These are phyloP conservation scores for Pseudomyrmex dendroicus DNA, from an alignment of 1,140 invertebrate genomes.

Conservation along the genomic window DNA sequence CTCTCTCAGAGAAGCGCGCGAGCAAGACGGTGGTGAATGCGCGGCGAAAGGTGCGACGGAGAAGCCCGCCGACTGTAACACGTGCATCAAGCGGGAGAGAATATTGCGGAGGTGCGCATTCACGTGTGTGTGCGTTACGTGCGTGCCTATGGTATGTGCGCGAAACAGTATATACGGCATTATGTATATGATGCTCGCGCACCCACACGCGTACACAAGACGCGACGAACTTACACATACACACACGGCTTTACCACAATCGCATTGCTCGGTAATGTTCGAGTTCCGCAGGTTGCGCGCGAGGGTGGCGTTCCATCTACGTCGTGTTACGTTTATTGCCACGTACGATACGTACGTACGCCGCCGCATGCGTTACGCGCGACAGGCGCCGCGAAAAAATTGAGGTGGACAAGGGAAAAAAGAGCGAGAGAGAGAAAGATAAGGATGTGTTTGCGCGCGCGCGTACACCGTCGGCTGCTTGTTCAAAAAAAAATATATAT, in stretches of 20 bases:
- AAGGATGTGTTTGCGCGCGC: conserved; percentile 13
- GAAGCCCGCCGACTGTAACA: conserved; percentile 53
- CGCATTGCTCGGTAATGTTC: conserved; percentile 61
- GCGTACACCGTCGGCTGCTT: conserved; percentile 6
- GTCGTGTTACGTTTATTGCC: conserved; percentile 75
- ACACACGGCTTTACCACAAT: conserved; percentile 39
- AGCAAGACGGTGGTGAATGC: neutral
- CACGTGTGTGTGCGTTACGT: neutral
- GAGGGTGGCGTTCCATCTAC: conserved; percentile 73
- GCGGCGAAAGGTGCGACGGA: conserved; percentile 10
- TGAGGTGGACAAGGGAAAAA: neutral
- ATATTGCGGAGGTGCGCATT: conserved; percentile 39
- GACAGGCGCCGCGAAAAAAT: neutral
- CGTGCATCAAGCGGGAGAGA: conserved; percentile 58
- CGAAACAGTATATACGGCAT: conserved; percentile 5
- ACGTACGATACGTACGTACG: conserved; percentile 48
- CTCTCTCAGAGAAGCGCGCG: neutral
- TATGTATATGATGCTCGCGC: no score
- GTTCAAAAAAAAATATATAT: conserved; percentile 23
- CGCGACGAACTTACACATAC: neutral
- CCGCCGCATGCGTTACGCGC: conserved; percentile 32
- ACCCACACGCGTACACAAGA: conserved; percentile 1
- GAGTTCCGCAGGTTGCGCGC: conserved; percentile 70
- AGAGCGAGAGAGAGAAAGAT: neutral
- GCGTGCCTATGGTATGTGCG: neutral